Evolutionary conservation across 2,888 invertebrate species (phyloP).

Genomic region (Gastracanthus pulcherrimus): DNA sequence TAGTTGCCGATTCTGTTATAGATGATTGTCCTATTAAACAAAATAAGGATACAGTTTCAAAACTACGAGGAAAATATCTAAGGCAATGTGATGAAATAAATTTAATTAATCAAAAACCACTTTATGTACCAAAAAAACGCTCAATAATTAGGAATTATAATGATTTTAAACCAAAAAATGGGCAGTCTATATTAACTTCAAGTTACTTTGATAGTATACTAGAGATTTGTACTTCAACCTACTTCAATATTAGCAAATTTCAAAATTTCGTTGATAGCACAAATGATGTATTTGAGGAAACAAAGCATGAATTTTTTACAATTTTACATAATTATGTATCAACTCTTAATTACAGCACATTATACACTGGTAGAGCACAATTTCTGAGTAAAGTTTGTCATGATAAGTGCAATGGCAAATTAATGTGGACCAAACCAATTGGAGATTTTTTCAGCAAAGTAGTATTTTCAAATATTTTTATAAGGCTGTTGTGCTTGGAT

Average conservation of each 20-base stretch:
- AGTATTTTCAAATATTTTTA: constrained; percentile 4
- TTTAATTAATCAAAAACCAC: background rate
- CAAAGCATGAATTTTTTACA: background rate
- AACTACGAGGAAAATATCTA: background rate
- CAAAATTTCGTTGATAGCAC: background rate
- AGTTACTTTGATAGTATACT: constrained; percentile 2
- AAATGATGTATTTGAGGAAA: background rate
- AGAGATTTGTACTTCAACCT: constrained; percentile 1
- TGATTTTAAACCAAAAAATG: background rate
- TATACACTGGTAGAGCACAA: background rate
- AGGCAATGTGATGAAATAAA: background rate
- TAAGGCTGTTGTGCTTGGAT: constrained; percentile 1
- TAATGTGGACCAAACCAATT: background rate
- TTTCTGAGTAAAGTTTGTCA: background rate
- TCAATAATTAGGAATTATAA: background rate
- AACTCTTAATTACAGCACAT: background rate
- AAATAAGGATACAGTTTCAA: background rate
- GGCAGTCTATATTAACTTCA: background rate
- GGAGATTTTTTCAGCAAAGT: background rate
- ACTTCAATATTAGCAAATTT: constrained; percentile 3
- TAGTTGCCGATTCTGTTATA: background rate
- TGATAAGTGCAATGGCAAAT: background rate
- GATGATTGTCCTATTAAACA: background rate
- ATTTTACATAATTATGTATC: background rate
- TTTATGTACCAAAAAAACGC: background rate